Evolutionary conservation across 2,113 vertebrate species (phyloP).

Genomic region (Tachysurus fulvidraco): DNA sequence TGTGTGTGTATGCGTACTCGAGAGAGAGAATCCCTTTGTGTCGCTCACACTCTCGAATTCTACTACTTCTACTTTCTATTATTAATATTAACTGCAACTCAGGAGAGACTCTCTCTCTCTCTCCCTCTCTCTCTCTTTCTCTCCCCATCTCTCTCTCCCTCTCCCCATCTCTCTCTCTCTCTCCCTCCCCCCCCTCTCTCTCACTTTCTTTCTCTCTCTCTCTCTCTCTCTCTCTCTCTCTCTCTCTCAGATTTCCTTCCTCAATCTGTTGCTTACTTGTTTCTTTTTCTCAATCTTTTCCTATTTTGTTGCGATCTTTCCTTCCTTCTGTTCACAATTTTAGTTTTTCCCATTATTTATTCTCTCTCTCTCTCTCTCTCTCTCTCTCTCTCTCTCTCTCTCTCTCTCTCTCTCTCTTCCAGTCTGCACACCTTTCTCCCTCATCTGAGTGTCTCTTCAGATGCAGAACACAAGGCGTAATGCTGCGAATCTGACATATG

Average conservation of each 20-base stretch:
- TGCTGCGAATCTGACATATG: background rate
- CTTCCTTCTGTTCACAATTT: too few species aligned
- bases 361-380: background rate
- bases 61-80: background rate
- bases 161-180: background rate
- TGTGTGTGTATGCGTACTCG: background rate
- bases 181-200: background rate
- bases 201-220: too few species aligned
- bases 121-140: background rate
- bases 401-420: background rate
- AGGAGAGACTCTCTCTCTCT: background rate
- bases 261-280: too few species aligned
- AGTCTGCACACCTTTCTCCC: background rate
- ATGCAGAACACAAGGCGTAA: background rate
- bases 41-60: background rate
- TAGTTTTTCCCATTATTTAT: too few species aligned
- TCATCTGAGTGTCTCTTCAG: background rate
- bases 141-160: background rate
- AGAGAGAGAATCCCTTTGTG: background rate
- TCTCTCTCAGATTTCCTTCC: too few species aligned
- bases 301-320: too few species aligned
- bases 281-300: too few species aligned
- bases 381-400: background rate
- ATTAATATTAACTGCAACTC: conserved; percentile 10
- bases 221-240: too few species aligned